These are phyloP conservation scores for Leucoma salicis DNA, from an alignment of 2,888 invertebrate species.

Conservation along the genomic window DNA sequence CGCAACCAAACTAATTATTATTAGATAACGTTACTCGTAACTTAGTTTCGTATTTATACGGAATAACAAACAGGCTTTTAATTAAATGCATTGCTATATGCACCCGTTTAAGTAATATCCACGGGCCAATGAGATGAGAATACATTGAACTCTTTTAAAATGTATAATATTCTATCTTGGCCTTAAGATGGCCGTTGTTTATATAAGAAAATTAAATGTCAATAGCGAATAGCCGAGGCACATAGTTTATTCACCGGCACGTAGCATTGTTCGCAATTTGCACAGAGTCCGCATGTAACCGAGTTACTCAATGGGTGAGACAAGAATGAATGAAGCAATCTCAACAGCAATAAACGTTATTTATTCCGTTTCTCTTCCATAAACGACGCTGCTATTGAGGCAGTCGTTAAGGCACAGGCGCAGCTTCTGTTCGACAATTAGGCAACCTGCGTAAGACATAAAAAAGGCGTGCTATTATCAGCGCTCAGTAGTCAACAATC, in stretches of 20 bases:
- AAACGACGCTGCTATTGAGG: slow-evolving; percentile 57
- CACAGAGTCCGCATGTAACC: slow-evolving; percentile 45
- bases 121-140: slow-evolving; percentile 24
- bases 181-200: slow-evolving; percentile 36
- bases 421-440: slow-evolving; percentile 78
- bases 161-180: slow-evolving; percentile 28
- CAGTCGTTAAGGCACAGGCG: slow-evolving; percentile 55
- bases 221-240: slow-evolving; percentile 47
- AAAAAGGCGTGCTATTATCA: slow-evolving; percentile 58
- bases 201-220: slow-evolving; percentile 54
- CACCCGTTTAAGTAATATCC: slow-evolving; percentile 40
- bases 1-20: slow-evolving; percentile 32
- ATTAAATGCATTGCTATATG: no score
- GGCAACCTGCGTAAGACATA: slow-evolving; percentile 51
- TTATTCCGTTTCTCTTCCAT: slow-evolving; percentile 69
- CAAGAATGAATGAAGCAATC: slow-evolving; percentile 78
- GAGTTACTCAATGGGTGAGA: slow-evolving; percentile 63
- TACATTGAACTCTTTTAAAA: slow-evolving; percentile 16
- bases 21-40: slow-evolving; percentile 23
- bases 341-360: slow-evolving; percentile 63
- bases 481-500: slow-evolving; percentile 66
- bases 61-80: slow-evolving; percentile 32
- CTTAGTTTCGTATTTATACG: slow-evolving; percentile 23
- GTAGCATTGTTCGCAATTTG: slow-evolving; percentile 61
- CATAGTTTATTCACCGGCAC: slow-evolving; percentile 54